These are phyloP conservation scores for Epicauta chinensis DNA, from an alignment of 1,140 invertebrate genomes.

Conservation along the genomic window DNA sequence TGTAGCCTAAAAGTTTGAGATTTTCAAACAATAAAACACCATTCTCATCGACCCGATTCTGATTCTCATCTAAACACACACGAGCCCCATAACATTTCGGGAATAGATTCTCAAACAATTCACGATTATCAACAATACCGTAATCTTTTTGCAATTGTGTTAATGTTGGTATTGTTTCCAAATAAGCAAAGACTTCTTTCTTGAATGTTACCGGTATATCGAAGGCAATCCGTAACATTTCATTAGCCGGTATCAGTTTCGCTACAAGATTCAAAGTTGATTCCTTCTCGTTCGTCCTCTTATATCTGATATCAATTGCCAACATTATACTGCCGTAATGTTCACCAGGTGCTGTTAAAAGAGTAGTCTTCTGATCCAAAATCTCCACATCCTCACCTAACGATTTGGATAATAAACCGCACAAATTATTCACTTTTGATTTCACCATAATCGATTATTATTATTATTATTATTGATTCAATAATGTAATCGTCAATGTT, in stretches of 20 bases:
- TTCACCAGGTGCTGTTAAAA: constrained; percentile 37
- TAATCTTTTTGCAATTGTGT: constrained; percentile 46
- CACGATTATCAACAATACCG: constrained; percentile 36
- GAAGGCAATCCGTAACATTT: constrained; percentile 49
- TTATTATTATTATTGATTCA: no score
- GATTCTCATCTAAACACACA: constrained; percentile 42
- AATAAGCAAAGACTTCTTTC: constrained; percentile 54
- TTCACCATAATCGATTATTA: constrained; percentile 20
- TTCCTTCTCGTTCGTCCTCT: constrained; percentile 25
- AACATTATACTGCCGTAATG: constrained; percentile 40
- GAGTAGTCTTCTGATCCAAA: constrained; percentile 25
- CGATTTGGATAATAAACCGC: constrained; percentile 25
- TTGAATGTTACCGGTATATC: constrained; percentile 52
- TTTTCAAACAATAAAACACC: constrained; percentile 54
- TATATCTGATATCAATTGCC: constrained; percentile 32
- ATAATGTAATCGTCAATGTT: no score
- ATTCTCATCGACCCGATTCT: constrained; percentile 46
- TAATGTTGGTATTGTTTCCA: constrained; percentile 45
- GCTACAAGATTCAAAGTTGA: constrained; percentile 47
- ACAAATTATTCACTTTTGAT: constrained; percentile 32
- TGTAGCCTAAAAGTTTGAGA: constrained; percentile 46
- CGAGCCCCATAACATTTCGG: constrained; percentile 51
- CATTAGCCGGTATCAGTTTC: constrained; percentile 53
- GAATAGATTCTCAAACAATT: constrained; percentile 42
- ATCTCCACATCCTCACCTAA: constrained; percentile 32